Evolutionary conservation across 2,797 vertebrate genomes (phyloP), one percentile per base, ranked within the genome.

Genomic region (Chiloscyllium punctatum): DNA sequence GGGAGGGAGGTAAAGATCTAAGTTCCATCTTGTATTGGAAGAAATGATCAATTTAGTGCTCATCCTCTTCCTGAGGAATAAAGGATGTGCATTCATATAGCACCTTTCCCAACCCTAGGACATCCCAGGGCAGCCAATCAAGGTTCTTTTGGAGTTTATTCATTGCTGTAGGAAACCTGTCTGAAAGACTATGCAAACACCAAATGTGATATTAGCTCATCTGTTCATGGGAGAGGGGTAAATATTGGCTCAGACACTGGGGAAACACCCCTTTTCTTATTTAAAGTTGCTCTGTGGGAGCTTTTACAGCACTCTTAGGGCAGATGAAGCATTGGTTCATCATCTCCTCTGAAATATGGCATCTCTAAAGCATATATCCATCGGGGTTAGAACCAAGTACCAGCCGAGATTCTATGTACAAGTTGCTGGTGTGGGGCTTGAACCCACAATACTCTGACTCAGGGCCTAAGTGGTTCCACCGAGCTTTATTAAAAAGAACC

Each of bases 1-100:
- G 88, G 15, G 30, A 7, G 53, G 18, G 9, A 18, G 23, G 16
- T 74, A 88, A 33, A 33, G 51, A 21, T 7, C 79, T 42, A 23
- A 33, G 15, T 53, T 62, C 95, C 91, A 77, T 86, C 74, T 84
- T 62, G 96, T 68, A 71, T 94, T 92, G 88, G 68, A 92, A 95
- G 18, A 42, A 72, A 94, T 94, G 68, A n/a, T 95, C 68, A 96
- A 66, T 91, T 91, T 62, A 37, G 6, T 66, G 57, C 57, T 91
- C 51, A 53, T 15, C 9, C 51, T 25, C 86, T 53, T 13, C 25
- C 27, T 30, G 57, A 23, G 57, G 8, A 57, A 51, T 53, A 87
- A 27, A 53, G 9, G 7, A 86, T 1, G 48, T 88, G 27, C 7
- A 21, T 88, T 88, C 13, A 53, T 27, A 57, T 30, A 1, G 23